Percentiles rank a stretch among this genome's conserved stretches.
Evolutionary conservation across 2,888 invertebrate species (phyloP).

Genomic region (Microctonus aethiopoides): DNA sequence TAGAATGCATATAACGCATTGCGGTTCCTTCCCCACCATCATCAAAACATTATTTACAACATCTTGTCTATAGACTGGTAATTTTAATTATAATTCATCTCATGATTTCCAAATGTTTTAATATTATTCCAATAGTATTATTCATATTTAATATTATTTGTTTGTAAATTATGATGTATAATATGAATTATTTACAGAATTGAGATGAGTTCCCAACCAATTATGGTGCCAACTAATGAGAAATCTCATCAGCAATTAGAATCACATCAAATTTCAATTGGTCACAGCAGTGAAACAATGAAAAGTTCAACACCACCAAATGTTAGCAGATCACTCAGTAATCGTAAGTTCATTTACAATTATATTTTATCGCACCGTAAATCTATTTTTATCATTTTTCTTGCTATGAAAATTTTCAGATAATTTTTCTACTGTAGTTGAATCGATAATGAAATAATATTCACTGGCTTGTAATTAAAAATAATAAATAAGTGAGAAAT

Average conservation of each 20-base stretch:
- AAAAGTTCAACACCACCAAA: constrained; percentile 60
- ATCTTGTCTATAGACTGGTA: not conserved
- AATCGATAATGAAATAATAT: too few relatives aligned
- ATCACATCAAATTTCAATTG: constrained; percentile 54
- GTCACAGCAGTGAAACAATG: constrained; percentile 51
- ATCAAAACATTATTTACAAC: not conserved
- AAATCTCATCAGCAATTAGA: constrained; percentile 49
- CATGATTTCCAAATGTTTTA: not conserved
- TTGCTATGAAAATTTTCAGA: not conserved
- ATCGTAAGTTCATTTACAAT: constrained; percentile 54
- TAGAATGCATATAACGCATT: constrained; percentile 3
- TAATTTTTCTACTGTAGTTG: too few relatives aligned
- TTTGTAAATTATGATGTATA: not conserved
- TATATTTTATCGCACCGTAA: too few relatives aligned
- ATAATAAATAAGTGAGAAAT: too few relatives aligned
- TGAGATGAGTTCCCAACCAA: constrained; percentile 63
- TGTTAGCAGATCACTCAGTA: constrained; percentile 60
- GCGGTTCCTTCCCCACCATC: not conserved
- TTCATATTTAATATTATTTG: not conserved
- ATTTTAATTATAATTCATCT: not conserved
- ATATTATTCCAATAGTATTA: not conserved
- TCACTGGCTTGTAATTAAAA: too few relatives aligned
- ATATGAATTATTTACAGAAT: not conserved
- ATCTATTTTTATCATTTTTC: not conserved
- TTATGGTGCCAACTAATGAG: constrained; percentile 61